A percentile compares a stretch with the other conserved stretches of the same genome.
Conservation (phyloP, 2,113 vertebrate genomes). For the Nanorana parkeri region DNA sequence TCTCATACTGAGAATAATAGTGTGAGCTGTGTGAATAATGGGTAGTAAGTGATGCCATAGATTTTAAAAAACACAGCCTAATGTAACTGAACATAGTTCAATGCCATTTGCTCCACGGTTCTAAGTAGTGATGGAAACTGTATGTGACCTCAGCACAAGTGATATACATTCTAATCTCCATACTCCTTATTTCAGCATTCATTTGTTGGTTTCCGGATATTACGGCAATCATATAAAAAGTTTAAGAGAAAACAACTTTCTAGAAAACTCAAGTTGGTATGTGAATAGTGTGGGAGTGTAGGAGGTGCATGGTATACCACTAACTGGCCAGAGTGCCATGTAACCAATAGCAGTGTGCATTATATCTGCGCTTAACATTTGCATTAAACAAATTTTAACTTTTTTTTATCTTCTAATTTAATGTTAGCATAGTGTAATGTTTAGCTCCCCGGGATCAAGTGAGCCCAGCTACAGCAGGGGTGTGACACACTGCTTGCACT, state of each 20-base stretch:
- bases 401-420: neutral
- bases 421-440: neutral
- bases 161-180: neutral
- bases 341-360: neutral
- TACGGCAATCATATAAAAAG: slow-evolving; percentile 33
- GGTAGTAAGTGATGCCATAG: too few species aligned
- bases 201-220: slow-evolving; percentile 54
- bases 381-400: too few species aligned
- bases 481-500: neutral
- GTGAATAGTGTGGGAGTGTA: neutral
- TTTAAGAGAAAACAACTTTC: slow-evolving; percentile 53
- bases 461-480: too few species aligned
- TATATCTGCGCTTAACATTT: neutral
- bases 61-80: too few species aligned
- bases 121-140: too few species aligned
- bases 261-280: slow-evolving; percentile 55
- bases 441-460: neutral
- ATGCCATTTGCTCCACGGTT: too few species aligned
- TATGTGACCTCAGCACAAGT: too few species aligned
- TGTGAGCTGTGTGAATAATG: too few species aligned
- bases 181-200: neutral
- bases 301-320: neutral
- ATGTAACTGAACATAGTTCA: too few species aligned
- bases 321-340: slow-evolving; percentile 21
- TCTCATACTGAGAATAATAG: too few species aligned